A percentile compares a stretch with the other conserved stretches of the same genome.
Conservation (phyloP, 1,140 invertebrate species). For the Coenobita brevimanus region DNA sequence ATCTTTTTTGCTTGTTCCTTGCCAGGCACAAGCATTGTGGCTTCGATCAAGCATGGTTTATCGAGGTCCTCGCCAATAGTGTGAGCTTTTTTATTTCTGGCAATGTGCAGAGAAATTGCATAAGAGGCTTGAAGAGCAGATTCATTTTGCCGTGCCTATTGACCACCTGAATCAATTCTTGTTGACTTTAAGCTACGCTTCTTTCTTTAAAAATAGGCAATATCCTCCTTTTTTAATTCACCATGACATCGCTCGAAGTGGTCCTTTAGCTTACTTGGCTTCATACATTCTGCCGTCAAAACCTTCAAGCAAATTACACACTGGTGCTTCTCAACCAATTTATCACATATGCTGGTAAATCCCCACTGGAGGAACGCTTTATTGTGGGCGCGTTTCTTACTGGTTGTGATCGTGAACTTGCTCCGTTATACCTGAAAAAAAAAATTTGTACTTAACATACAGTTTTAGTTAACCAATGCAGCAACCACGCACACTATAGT, state of each 20-base stretch:
- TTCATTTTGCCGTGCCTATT: not conserved
- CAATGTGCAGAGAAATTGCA: not conserved
- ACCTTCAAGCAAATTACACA: conserved; percentile 11
- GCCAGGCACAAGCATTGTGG: not conserved
- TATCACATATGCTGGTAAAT: conserved; percentile 16
- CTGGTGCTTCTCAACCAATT: no score
- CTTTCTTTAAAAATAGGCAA: conserved; percentile 13
- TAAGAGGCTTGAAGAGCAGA: not conserved
- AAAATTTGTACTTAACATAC: not conserved
- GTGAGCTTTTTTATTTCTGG: conserved; percentile 6
- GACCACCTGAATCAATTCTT: not conserved
- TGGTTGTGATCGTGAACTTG: not conserved
- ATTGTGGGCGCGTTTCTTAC: not conserved
- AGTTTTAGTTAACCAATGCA: no score
- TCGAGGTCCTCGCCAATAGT: not conserved
- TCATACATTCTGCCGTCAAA: conserved; percentile 25
- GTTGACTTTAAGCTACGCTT: not conserved
- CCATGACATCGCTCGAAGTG: no score
- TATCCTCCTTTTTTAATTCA: conserved; percentile 24
- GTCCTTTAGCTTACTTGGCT: not conserved
- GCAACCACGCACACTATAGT: no score
- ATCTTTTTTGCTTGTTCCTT: no score
- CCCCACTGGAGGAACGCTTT: conserved; percentile 14
- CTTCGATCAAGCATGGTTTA: conserved; percentile 5
- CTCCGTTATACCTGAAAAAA: not conserved